Conservation (phyloP, 2,888 invertebrate species). For the Yponomeuta sedellus region DNA sequence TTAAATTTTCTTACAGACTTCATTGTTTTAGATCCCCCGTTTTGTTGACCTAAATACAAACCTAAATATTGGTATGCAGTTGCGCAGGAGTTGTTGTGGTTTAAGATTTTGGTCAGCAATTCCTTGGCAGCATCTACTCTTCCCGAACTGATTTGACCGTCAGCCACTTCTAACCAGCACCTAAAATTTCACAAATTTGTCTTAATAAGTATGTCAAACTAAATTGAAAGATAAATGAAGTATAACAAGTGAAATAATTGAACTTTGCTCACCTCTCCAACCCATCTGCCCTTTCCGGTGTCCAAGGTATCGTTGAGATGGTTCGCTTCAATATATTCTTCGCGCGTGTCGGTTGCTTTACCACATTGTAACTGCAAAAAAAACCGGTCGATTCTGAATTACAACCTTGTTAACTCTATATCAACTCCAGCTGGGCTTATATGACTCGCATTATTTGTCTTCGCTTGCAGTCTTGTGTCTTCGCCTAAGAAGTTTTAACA, state of each 20-base stretch:
- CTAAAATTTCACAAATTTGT: conserved; percentile 41
- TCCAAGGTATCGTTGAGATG: conserved; percentile 90
- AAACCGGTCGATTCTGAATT: conserved; percentile 4
- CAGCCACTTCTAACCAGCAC: conserved; percentile 96
- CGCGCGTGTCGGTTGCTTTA: conserved; percentile 94
- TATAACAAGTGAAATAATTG: not conserved
- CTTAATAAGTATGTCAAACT: not conserved
- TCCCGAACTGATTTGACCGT: conserved; percentile 82
- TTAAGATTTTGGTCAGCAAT: conserved; percentile 84
- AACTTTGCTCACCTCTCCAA: conserved; percentile 79
- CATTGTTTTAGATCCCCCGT: no score
- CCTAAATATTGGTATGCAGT: conserved; percentile 91
- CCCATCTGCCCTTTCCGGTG: conserved; percentile 96
- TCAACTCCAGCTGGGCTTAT: not conserved
- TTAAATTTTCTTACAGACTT: no score
- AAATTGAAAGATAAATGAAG: not conserved
- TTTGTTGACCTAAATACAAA: no score
- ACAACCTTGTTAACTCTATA: not conserved
- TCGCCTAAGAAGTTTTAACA: not conserved
- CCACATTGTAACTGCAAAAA: conserved; percentile 82
- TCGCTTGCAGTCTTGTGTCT: no score
- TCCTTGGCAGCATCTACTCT: conserved; percentile 92
- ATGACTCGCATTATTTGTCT: no score
- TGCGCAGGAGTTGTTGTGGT: conserved; percentile 91
- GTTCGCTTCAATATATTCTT: conserved; percentile 92